Evolutionary conservation across 2,113 vertebrate genomes (phyloP).

Genomic region (Hypocryptadius cinnamomeus): DNA sequence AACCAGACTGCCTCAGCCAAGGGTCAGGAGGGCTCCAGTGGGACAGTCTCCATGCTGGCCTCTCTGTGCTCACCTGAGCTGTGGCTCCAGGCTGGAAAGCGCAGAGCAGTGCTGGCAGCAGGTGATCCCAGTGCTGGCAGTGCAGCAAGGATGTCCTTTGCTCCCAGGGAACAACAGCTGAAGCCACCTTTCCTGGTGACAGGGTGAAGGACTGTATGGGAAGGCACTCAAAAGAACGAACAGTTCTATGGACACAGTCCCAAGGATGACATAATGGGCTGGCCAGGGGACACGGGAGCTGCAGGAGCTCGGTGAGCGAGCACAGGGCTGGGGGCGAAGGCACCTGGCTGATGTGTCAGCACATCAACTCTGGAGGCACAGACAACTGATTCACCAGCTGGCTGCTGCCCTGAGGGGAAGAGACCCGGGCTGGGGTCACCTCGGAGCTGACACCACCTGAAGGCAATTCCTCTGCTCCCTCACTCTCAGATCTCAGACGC

Average conservation of each 20-base stretch:
- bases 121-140: background rate
- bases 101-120: background rate
- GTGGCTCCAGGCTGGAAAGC: background rate
- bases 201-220: background rate
- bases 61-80: background rate
- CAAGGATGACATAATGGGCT: background rate
- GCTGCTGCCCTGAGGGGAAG: constrained; percentile 33
- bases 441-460: constrained; percentile 67
- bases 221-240: background rate
- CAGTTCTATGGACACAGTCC: background rate
- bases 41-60: background rate
- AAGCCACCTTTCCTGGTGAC: background rate
- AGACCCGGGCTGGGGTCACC: constrained; percentile 41
- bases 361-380: background rate
- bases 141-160: background rate
- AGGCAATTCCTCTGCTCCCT: constrained; percentile 42
- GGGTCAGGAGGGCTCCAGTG: background rate
- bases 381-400: constrained; percentile 28
- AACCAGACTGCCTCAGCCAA: background rate
- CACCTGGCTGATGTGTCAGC: background rate
- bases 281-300: background rate
- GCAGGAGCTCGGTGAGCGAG: background rate
- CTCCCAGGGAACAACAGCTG: background rate
- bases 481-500: constrained; percentile 60
- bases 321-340: background rate